phyloP scores from a whole-genome alignment of 1,140 invertebrate species.

The Habropoda laboriosa region DNA sequence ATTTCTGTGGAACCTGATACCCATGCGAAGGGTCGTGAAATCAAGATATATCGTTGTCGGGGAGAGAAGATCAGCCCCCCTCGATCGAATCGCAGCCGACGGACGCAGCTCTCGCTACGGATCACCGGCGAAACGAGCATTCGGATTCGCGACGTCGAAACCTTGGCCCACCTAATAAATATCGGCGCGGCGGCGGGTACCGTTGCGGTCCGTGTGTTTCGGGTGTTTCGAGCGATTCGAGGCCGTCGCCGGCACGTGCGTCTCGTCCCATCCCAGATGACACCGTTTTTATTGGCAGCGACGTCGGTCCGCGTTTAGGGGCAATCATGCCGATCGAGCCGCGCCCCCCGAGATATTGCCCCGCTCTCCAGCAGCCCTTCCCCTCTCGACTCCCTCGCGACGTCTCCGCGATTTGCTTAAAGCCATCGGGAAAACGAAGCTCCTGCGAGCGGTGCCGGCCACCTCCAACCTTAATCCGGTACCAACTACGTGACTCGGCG shows the following conservation, averaged over 20 bases:
- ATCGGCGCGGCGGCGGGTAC: slow-evolving; percentile 66
- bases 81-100: slow-evolving; percentile 59
- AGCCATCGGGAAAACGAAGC: slow-evolving; percentile 9
- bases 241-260: slow-evolving; percentile 72
- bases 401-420: not conserved
- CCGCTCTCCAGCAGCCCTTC: not conserved
- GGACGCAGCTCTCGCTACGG: slow-evolving; percentile 9
- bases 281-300: slow-evolving; percentile 77
- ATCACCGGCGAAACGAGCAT: not conserved
- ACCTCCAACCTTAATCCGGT: slow-evolving; percentile 55
- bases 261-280: slow-evolving; percentile 68
- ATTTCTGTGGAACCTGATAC: slow-evolving; percentile 81
- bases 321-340: slow-evolving; percentile 69
- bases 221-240: slow-evolving; percentile 44
- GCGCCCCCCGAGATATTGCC: not conserved
- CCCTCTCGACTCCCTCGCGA: too few species aligned
- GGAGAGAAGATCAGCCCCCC: too few species aligned
- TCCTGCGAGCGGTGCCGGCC: not conserved
- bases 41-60: slow-evolving; percentile 79
- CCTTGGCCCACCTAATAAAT: slow-evolving; percentile 74
- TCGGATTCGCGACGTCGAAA: not conserved
- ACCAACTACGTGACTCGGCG: slow-evolving; percentile 59
- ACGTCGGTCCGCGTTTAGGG: slow-evolving; percentile 65
- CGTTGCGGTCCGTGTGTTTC: slow-evolving; percentile 56
- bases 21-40: slow-evolving; percentile 80